phyloP scores from a whole-genome alignment of 2,113 vertebrate genomes.

The Odocoileus virginianus region DNA sequence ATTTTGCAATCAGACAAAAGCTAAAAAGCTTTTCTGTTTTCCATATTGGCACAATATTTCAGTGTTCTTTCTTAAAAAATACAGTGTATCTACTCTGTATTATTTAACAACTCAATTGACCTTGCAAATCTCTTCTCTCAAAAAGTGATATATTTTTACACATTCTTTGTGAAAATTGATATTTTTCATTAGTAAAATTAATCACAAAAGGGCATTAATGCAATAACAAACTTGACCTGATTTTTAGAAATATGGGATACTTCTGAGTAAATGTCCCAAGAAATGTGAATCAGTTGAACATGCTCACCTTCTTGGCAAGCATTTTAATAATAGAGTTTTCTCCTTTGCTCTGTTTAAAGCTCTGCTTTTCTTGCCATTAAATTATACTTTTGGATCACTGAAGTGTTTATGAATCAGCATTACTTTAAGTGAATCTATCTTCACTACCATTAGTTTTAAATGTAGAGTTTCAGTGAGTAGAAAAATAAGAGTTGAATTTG shows the following conservation, averaged over 20 bases:
- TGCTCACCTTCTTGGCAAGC: slow-evolving; percentile 29
- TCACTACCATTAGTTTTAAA: slow-evolving; percentile 22
- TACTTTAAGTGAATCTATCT: slow-evolving; percentile 55
- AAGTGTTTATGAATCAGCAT: slow-evolving; percentile 72
- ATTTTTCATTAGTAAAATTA: slow-evolving; percentile 40
- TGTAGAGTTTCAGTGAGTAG: slow-evolving; percentile 16
- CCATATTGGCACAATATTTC: neutral
- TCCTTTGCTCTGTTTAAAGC: slow-evolving; percentile 26
- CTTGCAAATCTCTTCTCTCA: slow-evolving; percentile 29
- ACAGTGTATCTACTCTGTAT: neutral
- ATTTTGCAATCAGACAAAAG: neutral
- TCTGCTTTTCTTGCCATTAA: slow-evolving; percentile 40
- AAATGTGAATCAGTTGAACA: slow-evolving; percentile 30
- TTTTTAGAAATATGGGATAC: slow-evolving; percentile 42
- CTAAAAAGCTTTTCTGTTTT: neutral
- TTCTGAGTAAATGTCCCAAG: slow-evolving; percentile 16
- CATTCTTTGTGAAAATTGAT: slow-evolving; percentile 32
- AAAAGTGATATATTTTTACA: slow-evolving; percentile 20
- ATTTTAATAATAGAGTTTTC: slow-evolving; percentile 41
- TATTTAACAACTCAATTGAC: neutral
- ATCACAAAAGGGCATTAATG: slow-evolving; percentile 45
- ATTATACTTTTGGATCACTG: slow-evolving; percentile 60
- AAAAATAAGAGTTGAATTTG: slow-evolving; percentile 44
- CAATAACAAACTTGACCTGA: slow-evolving; percentile 53
- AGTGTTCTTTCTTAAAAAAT: neutral